Percentiles rank a stretch among this genome's conserved stretches.
Evolutionary conservation across 2,113 vertebrate species (phyloP).

Genomic region (Alethe castanea): DNA sequence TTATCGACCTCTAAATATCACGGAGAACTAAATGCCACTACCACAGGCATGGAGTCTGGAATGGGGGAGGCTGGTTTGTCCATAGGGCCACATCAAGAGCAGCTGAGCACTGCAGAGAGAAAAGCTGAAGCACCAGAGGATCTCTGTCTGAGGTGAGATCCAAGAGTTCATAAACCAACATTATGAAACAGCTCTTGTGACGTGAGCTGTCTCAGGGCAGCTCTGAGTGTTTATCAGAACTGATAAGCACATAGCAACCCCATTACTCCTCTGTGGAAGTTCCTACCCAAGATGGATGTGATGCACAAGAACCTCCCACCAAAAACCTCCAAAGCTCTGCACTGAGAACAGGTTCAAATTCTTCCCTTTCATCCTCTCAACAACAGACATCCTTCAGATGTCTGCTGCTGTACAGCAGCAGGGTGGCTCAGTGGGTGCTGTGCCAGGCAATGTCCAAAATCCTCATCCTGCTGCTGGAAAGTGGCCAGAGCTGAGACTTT

Average conservation of each 20-base stretch:
- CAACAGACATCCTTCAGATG: neutral
- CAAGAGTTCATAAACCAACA: neutral
- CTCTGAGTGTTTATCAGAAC: neutral
- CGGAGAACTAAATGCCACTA: accelerated
- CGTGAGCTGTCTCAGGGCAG: neutral
- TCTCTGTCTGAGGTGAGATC: neutral
- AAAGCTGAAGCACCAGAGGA: neutral
- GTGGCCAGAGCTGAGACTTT: neutral
- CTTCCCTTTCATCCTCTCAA: neutral
- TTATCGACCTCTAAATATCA: neutral
- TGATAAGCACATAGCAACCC: slow-evolving; percentile 2
- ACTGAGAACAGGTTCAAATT: neutral
- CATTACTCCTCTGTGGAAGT: neutral
- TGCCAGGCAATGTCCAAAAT: neutral
- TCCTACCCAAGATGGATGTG: neutral
- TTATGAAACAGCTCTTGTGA: neutral
- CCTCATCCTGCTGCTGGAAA: neutral
- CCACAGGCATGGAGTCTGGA: accelerated
- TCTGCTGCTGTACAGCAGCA: neutral
- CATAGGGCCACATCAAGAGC: accelerated
- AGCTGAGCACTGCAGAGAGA: accelerated
- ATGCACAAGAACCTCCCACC: accelerated
- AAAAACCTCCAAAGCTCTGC: neutral
- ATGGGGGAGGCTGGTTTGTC: accelerated
- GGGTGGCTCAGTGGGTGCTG: neutral